These are phyloP conservation scores for Drosophila sulfurigaster DNA, from an alignment of 1,140 invertebrate species.

Conservation along the genomic window DNA sequence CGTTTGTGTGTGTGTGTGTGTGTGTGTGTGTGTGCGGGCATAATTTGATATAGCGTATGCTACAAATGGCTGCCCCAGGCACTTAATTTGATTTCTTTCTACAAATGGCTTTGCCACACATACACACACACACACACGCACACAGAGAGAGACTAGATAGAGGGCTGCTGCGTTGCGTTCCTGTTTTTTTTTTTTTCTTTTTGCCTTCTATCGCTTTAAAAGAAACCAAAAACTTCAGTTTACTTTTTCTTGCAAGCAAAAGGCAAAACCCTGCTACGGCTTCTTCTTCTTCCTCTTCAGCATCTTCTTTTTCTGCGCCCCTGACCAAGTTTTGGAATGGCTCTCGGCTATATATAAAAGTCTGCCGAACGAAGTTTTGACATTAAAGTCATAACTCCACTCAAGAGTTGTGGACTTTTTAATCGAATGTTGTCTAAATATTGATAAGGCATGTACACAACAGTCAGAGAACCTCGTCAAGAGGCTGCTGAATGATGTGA, in stretches of 20 bases:
- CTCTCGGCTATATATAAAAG: background rate
- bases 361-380: background rate
- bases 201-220: slow-evolving; percentile 7
- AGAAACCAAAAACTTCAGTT: slow-evolving; percentile 17
- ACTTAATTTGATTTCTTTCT: slow-evolving; percentile 76
- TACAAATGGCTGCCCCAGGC: slow-evolving; percentile 59
- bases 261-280: background rate
- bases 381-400: slow-evolving; percentile 9
- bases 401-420: slow-evolving; percentile 10
- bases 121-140: background rate
- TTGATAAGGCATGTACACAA: slow-evolving; percentile 9
- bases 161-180: background rate
- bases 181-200: background rate
- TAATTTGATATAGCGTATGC: slow-evolving; percentile 75
- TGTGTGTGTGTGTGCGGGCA: slow-evolving; percentile 26
- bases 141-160: background rate
- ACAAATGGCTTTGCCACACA: slow-evolving; percentile 62
- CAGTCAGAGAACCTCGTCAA: background rate
- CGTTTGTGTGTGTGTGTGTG: slow-evolving; percentile 1
- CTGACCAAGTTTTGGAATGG: slow-evolving; percentile 11
- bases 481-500: background rate
- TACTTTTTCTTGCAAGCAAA: slow-evolving; percentile 7
- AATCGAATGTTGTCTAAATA: slow-evolving; percentile 10
- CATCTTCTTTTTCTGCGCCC: background rate
- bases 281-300: background rate